phyloP scores from a whole-genome alignment of 2,113 vertebrate genomes.

The Vulpes vulpes region DNA sequence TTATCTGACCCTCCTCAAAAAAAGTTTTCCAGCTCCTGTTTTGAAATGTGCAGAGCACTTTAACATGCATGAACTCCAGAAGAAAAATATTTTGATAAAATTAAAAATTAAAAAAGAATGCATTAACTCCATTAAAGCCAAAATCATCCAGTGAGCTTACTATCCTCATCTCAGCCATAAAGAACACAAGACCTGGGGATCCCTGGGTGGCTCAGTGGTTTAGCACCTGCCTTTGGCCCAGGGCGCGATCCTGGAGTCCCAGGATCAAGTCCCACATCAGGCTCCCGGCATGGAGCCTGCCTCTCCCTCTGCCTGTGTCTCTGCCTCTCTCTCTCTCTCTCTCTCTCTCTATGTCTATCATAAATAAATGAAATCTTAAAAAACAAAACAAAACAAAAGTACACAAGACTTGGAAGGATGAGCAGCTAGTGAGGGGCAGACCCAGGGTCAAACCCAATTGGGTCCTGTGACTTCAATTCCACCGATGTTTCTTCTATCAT shows the following conservation, averaged over 20 bases:
- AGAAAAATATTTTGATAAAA: not conserved
- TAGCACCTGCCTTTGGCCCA: too few relatives aligned
- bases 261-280: accelerated
- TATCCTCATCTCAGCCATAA: not conserved
- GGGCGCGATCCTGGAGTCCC: too few relatives aligned
- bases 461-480: not conserved
- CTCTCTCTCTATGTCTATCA: too few relatives aligned
- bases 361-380: too few relatives aligned
- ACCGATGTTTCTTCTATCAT: not conserved
- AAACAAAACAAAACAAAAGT: too few relatives aligned
- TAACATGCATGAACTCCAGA: not conserved
- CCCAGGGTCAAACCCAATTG: too few relatives aligned
- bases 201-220: too few relatives aligned
- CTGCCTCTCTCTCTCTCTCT: too few relatives aligned
- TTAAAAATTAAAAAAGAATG: not conserved
- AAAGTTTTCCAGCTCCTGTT: not conserved
- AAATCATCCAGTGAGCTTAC: not conserved
- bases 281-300: too few relatives aligned
- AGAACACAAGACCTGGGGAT: not conserved
- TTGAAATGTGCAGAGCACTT: not conserved
- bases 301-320: too few relatives aligned
- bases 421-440: not conserved
- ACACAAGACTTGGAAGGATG: not conserved
- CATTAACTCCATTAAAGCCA: not conserved
- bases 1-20: not conserved